Conservation (phyloP, 2,888 invertebrate genomes). For the Tricholauxania praeusta region DNA sequence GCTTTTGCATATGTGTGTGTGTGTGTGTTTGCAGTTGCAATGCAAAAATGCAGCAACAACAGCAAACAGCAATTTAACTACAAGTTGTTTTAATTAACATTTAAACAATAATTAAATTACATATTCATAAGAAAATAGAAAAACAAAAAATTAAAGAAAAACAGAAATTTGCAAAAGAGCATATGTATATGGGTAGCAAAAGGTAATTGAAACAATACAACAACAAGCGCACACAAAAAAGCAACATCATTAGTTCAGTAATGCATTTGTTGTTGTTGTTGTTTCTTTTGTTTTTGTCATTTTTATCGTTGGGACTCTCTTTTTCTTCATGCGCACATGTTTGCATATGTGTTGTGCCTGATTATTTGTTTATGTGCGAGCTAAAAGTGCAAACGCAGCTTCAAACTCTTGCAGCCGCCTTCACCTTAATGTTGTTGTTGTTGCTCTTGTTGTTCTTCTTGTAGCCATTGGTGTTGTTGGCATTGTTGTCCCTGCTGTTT, state of each 20-base stretch:
- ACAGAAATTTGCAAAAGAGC: not conserved
- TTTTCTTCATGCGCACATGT: not conserved
- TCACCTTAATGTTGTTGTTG: conserved; percentile 33
- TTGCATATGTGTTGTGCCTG: not conserved
- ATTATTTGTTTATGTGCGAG: too few relatives aligned
- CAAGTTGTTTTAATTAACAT: conserved; percentile 65
- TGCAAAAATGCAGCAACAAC: conserved; percentile 33
- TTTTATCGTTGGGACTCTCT: too few relatives aligned
- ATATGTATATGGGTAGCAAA: not conserved
- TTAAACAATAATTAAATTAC: conserved; percentile 65
- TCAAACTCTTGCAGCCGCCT: conserved; percentile 35
- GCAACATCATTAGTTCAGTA: too few relatives aligned
- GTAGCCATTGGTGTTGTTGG: conserved; percentile 26
- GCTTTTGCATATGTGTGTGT: not conserved
- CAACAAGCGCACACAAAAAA: too few relatives aligned
- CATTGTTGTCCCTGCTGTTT: conserved; percentile 2
- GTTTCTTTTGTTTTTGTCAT: not conserved
- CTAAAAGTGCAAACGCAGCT: conserved; percentile 16
- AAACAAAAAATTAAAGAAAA: not conserved
- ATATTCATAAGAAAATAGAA: conserved; percentile 55
- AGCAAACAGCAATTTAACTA: conserved; percentile 41
- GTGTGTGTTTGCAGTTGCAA: conserved; percentile 1
- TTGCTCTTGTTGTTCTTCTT: conserved; percentile 25
- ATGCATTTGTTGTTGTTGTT: not conserved
- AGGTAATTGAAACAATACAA: too few relatives aligned